phyloP scores from a whole-genome alignment of 2,888 invertebrate genomes.

The Euproctis similis region DNA sequence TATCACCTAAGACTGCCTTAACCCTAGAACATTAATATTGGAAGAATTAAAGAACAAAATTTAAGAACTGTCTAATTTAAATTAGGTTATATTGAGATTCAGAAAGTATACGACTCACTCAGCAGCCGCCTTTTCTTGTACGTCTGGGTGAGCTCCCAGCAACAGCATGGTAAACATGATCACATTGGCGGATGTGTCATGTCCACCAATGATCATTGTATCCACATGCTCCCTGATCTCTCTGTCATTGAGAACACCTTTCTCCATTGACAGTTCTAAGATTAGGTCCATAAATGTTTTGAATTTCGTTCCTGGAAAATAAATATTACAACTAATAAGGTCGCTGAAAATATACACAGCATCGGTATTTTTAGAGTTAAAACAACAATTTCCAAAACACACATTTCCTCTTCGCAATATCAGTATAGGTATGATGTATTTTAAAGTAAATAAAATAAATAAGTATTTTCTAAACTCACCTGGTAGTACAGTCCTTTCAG shows the following conservation, averaged over 20 bases:
- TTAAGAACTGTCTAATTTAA: too few species aligned
- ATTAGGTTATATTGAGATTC: too few species aligned
- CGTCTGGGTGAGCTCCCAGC: conserved; percentile 54
- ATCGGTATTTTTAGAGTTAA: conserved; percentile 3
- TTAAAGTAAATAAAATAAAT: too few species aligned
- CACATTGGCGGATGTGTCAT: conserved; percentile 63
- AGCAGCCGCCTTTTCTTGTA: conserved; percentile 44
- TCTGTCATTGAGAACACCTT: conserved; percentile 56
- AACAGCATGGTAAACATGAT: conserved; percentile 55
- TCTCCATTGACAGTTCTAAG: conserved; percentile 59
- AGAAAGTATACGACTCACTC: conserved; percentile 46
- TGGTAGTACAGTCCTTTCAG: conserved; percentile 28
- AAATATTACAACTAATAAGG: neutral
- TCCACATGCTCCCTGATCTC: conserved; percentile 76
- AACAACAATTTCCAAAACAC: neutral
- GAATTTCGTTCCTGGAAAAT: conserved; percentile 42
- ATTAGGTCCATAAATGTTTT: conserved; percentile 74
- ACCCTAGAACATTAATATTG: conserved; percentile 37
- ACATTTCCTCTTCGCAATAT: too few species aligned
- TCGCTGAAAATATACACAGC: too few species aligned
- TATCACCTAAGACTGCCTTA: conserved; percentile 36
- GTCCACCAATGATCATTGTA: conserved; percentile 75
- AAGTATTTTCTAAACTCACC: too few species aligned
- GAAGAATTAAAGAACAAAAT: too few species aligned
- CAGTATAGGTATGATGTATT: too few species aligned